Base-by-base conservation (phyloP, 2,113 vertebrate genomes). In the Oceanites oceanicus region DNA sequence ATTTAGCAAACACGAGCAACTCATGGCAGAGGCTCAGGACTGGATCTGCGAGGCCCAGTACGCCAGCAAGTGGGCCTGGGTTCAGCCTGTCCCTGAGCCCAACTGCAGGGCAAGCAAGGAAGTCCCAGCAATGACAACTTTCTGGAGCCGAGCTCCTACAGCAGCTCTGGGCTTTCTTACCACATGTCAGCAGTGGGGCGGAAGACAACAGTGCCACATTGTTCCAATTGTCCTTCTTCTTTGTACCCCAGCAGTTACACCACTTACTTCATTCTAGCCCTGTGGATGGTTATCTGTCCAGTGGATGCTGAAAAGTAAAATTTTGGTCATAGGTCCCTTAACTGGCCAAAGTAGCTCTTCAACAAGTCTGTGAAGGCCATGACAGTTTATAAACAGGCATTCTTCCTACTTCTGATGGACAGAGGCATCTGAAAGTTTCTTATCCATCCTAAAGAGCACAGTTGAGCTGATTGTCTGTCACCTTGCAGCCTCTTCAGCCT, bases 61-160 rank as follows among this genome's bases (percentile, higher is more conserved):
- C 1, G 1, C 52, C 17, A 23, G 65, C 6, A 2, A 8, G 38
- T 0, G 6, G 61, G 9, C 22, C 14, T 7, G 36, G 16, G 59
- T 14, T 59, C 12, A 22, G 47, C 32, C 65, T 32, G 52, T 5
- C 53, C 59, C 52, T 15, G 8, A 14, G 42, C 34, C 36, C 4
- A 6, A 29, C 44, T 34, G 30, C 55, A 22, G 44, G 44, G 44
- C 40, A 6, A 26, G 36, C 36, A 7, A 30, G 38, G 81, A 55
- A 16, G 25, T 47, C 27, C 2, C 59, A 34, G 40, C n/a, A 13
- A 7, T 2, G 15, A 5, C 11, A 7, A 1, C 62, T 19, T 13
- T 5, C n/a, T 29, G 30, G 20, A 36, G 84, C 25, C 52, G 6
- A 22, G 34, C 44, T 70, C 52, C 72, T 21, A 3, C 26, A 7